These are phyloP conservation scores for Bemisia tabaci DNA, from an alignment of 1,140 invertebrate species.

Conservation along the genomic window DNA sequence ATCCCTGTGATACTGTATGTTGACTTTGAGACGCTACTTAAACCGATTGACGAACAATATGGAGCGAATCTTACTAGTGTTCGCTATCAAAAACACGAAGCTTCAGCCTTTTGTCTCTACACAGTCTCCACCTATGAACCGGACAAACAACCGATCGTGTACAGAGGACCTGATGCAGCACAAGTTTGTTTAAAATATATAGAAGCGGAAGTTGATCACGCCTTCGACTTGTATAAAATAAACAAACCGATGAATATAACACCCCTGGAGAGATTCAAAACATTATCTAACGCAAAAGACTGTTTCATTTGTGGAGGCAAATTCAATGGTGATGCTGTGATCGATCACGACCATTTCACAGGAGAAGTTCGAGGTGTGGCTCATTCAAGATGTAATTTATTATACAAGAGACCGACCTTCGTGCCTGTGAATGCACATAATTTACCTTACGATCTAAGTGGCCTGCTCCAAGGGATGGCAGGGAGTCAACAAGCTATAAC, in stretches of 20 bases:
- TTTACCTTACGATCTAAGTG: not conserved
- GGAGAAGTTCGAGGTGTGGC: not conserved
- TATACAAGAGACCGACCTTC: not conserved
- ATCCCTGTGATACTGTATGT: not conserved
- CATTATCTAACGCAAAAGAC: not conserved
- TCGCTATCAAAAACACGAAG: not conserved
- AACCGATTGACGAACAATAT: not conserved
- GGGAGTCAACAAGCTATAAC: not conserved
- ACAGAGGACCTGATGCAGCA: not conserved
- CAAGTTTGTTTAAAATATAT: constrained; percentile 1
- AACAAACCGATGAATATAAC: not conserved
- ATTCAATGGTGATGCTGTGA: not conserved
- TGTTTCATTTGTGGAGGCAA: not conserved
- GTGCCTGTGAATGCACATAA: not conserved
- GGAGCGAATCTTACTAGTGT: not conserved
- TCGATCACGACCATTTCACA: not conserved
- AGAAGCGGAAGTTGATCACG: not conserved
- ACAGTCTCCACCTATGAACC: not conserved
- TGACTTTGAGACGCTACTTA: not conserved
- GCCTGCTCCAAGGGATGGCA: not conserved
- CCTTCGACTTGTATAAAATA: not conserved
- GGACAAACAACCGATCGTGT: not conserved
- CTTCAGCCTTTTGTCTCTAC: not conserved
- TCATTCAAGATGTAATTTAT: constrained; percentile 1
- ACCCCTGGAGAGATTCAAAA: not conserved